These are phyloP conservation scores for Epistrophe grossulariae DNA, from an alignment of 2,888 invertebrate species.

Conservation along the genomic window DNA sequence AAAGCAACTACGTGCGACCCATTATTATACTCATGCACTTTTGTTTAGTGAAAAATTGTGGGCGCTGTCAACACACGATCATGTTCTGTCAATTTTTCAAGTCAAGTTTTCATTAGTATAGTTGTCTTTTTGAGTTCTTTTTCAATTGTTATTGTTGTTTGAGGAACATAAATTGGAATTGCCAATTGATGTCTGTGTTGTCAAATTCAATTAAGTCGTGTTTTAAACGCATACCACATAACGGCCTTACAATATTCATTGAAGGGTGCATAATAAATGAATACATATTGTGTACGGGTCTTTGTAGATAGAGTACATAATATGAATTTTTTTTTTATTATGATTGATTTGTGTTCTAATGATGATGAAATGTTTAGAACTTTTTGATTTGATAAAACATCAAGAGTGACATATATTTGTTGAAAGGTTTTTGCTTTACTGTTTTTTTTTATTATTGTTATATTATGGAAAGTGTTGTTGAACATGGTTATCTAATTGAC, in stretches of 20 bases:
- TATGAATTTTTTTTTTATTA: slow-evolving; percentile 61
- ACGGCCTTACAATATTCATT: slow-evolving; percentile 33
- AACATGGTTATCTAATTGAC: background rate
- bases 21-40: background rate
- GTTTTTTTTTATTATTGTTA: background rate
- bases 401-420: slow-evolving; percentile 11
- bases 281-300: slow-evolving; percentile 23
- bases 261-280: slow-evolving; percentile 70
- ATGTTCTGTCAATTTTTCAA: slow-evolving; percentile 72
- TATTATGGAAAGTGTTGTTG: background rate
- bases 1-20: background rate
- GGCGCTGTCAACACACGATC: slow-evolving; percentile 74
- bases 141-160: background rate
- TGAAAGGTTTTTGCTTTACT: background rate
- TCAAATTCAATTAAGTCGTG: slow-evolving; percentile 72
- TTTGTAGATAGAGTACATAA: background rate
- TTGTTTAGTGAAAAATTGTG: slow-evolving; percentile 39
- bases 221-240: slow-evolving; percentile 19
- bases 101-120: slow-evolving; percentile 12
- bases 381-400: slow-evolving; percentile 37
- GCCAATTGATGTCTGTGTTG: slow-evolving; percentile 73
- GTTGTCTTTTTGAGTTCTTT: background rate
- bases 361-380: slow-evolving; percentile 45
- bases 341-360: slow-evolving; percentile 65
- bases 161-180: slow-evolving; percentile 38